These are phyloP conservation scores for Caenorhabditis brenneri DNA, from an alignment of 1,140 invertebrate species.

Conservation along the genomic window DNA sequence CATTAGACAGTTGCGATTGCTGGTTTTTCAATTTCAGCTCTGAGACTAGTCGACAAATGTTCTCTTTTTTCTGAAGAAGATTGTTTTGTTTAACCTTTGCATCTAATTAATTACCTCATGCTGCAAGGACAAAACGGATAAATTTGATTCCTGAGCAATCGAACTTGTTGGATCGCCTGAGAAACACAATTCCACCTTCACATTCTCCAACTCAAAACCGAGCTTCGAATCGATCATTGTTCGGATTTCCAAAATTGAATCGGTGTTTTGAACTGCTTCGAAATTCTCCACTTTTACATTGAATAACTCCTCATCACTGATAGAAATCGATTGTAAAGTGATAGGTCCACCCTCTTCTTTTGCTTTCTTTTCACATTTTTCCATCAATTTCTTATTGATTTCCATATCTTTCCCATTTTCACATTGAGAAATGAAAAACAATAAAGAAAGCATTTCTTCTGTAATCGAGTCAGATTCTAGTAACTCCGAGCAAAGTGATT, in stretches of 20 bases:
- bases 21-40: not conserved
- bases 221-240: not conserved
- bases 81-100: no score
- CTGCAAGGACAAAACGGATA: constrained; percentile 3
- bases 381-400: not conserved
- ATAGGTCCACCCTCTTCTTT: not conserved
- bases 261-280: not conserved
- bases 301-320: not conserved
- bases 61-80: constrained; percentile 15
- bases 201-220: not conserved
- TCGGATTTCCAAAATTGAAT: constrained; percentile 6
- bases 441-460: not conserved
- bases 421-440: constrained; percentile 2
- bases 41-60: not conserved
- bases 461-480: not conserved
- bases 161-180: not conserved
- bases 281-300: not conserved
- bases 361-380: not conserved
- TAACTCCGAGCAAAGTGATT: not conserved
- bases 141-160: constrained; percentile 21
- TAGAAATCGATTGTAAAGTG: not conserved
- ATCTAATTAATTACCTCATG: not conserved
- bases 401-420: not conserved
- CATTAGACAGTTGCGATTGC: not conserved
- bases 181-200: not conserved